Conservation (phyloP, 2,797 vertebrate species). For the Garrulus glandarius region DNA sequence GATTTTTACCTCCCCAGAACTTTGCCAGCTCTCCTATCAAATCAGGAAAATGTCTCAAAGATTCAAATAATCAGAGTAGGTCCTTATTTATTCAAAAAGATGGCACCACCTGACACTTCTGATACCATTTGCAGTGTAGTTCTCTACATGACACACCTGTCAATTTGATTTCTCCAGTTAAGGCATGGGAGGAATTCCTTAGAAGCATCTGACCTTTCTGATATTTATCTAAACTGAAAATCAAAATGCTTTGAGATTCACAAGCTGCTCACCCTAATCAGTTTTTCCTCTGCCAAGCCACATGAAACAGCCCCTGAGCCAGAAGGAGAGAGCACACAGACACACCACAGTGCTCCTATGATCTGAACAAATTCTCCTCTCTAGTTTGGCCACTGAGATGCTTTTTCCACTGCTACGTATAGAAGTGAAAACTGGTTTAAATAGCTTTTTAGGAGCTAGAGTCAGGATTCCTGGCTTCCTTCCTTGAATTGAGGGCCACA, state of each 20-base stretch:
- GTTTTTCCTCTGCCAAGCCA: background rate
- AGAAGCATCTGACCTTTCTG: background rate
- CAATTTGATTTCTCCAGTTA: background rate
- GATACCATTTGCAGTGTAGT: background rate
- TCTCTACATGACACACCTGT: background rate
- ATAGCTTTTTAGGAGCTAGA: background rate
- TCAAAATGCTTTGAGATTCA: background rate
- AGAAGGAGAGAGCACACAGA: background rate
- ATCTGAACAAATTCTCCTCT: background rate
- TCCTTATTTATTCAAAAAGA: background rate
- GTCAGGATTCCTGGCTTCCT: background rate
- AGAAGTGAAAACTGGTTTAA: background rate
- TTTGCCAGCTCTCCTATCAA: background rate
- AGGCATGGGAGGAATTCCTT: background rate
- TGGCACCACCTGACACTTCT: background rate
- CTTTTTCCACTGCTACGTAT: background rate
- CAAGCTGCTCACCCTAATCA: background rate
- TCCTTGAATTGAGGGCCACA: background rate
- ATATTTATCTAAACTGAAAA: background rate
- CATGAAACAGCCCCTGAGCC: background rate
- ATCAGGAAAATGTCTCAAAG: background rate
- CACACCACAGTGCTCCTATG: background rate
- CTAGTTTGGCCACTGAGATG: background rate
- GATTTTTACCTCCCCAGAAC: background rate
- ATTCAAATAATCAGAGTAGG: background rate